Evolutionary conservation across 2,113 vertebrate species (phyloP).

Genomic region (Chamaetylas fuelleborni): DNA sequence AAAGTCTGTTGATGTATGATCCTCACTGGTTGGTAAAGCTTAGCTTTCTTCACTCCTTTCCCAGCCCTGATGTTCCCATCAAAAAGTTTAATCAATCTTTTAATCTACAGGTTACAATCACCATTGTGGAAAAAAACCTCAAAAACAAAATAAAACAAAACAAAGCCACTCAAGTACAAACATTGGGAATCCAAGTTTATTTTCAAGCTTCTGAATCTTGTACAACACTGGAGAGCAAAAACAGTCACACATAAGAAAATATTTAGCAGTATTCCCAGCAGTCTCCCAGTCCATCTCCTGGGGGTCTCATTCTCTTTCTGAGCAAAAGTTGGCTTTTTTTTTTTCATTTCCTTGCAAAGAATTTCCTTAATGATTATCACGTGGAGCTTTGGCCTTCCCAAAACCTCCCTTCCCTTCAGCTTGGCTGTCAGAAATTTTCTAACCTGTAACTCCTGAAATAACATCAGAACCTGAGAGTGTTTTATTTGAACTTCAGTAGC

Average conservation of each 20-base stretch:
- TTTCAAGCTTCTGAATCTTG: not conserved
- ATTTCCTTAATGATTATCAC: not conserved
- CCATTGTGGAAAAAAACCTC: not conserved
- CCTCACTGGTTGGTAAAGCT: not conserved
- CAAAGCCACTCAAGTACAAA: not conserved
- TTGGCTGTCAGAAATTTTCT: not conserved
- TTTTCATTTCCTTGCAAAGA: not conserved
- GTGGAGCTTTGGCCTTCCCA: not conserved
- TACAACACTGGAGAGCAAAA: not conserved
- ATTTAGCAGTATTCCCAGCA: not conserved
- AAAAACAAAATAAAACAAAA: not conserved
- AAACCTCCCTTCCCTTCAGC: not conserved
- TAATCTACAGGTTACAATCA: not conserved
- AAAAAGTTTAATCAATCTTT: not conserved
- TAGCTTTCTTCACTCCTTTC: not conserved
- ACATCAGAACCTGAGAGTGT: not conserved
- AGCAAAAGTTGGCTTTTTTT: not conserved
- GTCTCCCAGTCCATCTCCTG: accelerated
- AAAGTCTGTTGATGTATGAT: not conserved
- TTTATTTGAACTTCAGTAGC: not conserved
- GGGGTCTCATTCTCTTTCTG: not conserved
- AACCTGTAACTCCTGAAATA: not conserved
- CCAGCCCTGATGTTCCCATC: not conserved
- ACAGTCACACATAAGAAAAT: not conserved
- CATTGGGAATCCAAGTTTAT: not conserved